Evolutionary conservation across 1,140 invertebrate species (phyloP).

Genomic region (Drosophila nannoptera): DNA sequence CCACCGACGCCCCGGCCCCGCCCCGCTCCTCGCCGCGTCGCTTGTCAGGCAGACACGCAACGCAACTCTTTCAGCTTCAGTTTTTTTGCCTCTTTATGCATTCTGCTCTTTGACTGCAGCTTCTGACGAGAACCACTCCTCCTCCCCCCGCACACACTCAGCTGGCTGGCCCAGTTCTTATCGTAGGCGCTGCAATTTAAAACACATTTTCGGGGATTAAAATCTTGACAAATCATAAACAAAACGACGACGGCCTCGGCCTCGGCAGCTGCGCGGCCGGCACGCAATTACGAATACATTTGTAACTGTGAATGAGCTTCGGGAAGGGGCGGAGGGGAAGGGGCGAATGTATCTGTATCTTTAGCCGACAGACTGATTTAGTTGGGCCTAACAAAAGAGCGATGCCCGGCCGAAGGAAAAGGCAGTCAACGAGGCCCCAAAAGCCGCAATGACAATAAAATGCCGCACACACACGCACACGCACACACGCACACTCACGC

Average conservation of each 20-base stretch:
- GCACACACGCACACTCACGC: slow-evolving; percentile 14
- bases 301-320: slow-evolving; percentile 22
- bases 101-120: slow-evolving; percentile 5
- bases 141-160: background rate
- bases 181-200: slow-evolving; percentile 54
- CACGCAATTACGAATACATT: slow-evolving; percentile 54
- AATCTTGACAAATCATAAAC: slow-evolving; percentile 74
- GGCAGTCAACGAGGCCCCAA: slow-evolving; percentile 34
- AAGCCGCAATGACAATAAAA: slow-evolving; percentile 60
- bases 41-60: no score
- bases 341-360: slow-evolving; percentile 5
- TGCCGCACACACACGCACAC: slow-evolving; percentile 42
- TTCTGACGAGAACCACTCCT: background rate
- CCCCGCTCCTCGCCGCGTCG: background rate
- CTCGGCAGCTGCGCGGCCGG: slow-evolving; percentile 34
- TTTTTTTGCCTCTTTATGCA: slow-evolving; percentile 4
- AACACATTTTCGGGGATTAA: slow-evolving; percentile 58
- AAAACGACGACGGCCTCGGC: slow-evolving; percentile 36
- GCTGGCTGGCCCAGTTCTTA: slow-evolving; percentile 29
- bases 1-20: no score
- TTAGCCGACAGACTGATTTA: slow-evolving; percentile 35
- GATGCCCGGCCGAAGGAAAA: background rate
- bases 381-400: slow-evolving; percentile 27
- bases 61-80: slow-evolving; percentile 33
- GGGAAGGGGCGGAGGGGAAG: no score